Conservation (phyloP, 2,113 vertebrate genomes). For the Anhinga rufa region DNA sequence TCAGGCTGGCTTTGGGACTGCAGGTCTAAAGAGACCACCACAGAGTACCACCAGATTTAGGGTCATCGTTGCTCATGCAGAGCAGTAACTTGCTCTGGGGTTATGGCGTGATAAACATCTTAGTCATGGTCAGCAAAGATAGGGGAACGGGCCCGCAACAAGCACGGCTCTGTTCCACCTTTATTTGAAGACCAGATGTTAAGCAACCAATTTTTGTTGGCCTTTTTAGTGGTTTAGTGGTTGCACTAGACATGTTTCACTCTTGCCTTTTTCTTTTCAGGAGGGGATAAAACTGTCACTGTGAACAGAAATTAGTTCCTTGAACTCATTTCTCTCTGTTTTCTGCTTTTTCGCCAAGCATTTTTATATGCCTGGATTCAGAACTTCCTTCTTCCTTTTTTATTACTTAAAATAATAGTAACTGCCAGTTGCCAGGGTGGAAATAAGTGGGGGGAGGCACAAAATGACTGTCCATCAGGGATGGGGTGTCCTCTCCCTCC, state of each 20-base stretch:
- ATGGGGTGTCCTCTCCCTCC: background rate
- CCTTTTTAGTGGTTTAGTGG: conserved; percentile 27
- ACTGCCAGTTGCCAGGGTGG: background rate
- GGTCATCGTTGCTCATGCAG: background rate
- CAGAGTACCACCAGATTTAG: background rate
- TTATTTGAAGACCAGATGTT: conserved; percentile 34
- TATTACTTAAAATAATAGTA: conserved; percentile 2
- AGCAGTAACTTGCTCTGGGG: background rate
- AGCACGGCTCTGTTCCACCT: conserved; percentile 19
- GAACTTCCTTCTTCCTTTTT: conserved; percentile 25
- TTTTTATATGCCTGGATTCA: background rate
- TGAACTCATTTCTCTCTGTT: background rate
- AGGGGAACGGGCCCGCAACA: background rate
- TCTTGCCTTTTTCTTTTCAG: conserved; percentile 9
- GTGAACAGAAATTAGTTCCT: background rate
- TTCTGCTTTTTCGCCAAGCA: background rate
- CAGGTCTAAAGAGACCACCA: background rate
- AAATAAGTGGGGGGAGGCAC: background rate
- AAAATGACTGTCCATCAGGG: background rate
- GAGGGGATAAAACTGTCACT: background rate
- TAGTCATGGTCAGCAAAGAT: background rate
- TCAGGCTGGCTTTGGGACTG: background rate
- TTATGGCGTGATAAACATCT: background rate
- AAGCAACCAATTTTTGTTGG: conserved; percentile 9
- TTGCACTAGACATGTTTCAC: background rate